A percentile compares a stretch with the other conserved stretches of the same genome.
These are phyloP conservation scores for Allophyes oxyacanthae DNA, from an alignment of 2,888 invertebrate species.

Conservation along the genomic window DNA sequence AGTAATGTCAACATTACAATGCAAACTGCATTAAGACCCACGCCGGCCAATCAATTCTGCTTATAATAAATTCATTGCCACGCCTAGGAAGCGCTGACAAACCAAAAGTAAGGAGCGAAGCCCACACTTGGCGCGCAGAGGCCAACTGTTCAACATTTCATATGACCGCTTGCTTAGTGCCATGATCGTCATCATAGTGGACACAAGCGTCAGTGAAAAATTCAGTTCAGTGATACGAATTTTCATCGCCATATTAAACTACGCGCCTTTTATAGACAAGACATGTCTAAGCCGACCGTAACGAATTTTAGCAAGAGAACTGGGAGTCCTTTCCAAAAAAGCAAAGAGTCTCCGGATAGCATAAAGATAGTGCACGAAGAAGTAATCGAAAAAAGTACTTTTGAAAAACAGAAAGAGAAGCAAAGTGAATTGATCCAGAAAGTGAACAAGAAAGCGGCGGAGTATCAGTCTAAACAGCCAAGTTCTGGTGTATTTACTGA, in stretches of 20 bases:
- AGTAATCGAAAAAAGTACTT: conserved; percentile 74
- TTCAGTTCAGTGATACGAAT: conserved; percentile 69
- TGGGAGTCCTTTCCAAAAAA: conserved; percentile 67
- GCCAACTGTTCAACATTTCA: conserved; percentile 74
- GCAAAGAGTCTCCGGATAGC: conserved; percentile 34
- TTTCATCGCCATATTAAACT: conserved; percentile 66
- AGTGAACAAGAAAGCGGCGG: conserved; percentile 80
- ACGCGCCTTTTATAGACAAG: conserved; percentile 50
- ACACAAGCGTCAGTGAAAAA: conserved; percentile 70
- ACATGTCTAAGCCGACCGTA: conserved; percentile 81
- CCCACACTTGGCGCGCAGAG: conserved; percentile 82
- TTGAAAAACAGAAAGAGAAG: conserved; percentile 80
- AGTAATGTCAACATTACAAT: conserved; percentile 71
- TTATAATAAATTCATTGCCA: conserved; percentile 83
- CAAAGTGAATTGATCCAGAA: conserved; percentile 80
- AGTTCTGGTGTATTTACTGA: conserved; percentile 84
- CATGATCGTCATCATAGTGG: conserved; percentile 74
- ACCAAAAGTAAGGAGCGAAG: conserved; percentile 87
- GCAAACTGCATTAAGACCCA: conserved; percentile 81
- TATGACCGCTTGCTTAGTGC: conserved; percentile 77
- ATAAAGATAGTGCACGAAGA: conserved; percentile 73
- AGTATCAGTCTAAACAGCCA: conserved; percentile 80
- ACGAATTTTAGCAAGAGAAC: conserved; percentile 77
- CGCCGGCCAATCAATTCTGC: conserved; percentile 62
- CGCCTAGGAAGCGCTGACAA: conserved; percentile 83